Evolutionary conservation across 2,113 vertebrate species (phyloP).

Genomic region (Centropus unirufus): DNA sequence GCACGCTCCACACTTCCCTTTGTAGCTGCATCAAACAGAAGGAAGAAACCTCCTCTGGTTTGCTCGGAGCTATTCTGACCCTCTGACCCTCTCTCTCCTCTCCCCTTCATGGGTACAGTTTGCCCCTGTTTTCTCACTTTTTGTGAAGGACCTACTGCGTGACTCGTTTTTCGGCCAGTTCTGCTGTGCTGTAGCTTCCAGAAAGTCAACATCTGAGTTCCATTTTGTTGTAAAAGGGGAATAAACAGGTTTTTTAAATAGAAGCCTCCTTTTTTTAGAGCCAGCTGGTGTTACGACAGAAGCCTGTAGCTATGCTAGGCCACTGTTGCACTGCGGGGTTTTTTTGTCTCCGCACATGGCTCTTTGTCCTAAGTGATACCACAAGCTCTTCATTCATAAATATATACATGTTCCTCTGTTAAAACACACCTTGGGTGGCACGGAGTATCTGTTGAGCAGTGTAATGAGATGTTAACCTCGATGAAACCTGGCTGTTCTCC

Average conservation of each 20-base stretch:
- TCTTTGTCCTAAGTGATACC: background rate
- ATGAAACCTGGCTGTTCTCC: background rate
- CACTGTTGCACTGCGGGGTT: accelerated
- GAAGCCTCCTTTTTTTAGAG: background rate
- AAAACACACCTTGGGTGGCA: background rate
- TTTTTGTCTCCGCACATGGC: background rate
- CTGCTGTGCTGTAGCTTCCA: background rate
- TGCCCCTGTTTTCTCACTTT: background rate
- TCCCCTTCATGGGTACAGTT: accelerated
- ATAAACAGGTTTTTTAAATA: background rate
- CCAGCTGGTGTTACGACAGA: background rate
- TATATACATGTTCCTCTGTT: background rate
- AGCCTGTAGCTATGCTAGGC: background rate
- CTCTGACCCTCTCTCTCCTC: too few species aligned
- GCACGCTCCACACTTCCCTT: background rate
- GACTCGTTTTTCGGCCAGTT: background rate
- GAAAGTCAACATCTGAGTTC: background rate
- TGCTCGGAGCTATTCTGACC: background rate
- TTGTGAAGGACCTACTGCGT: background rate
- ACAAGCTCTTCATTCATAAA: background rate
- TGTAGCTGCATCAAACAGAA: background rate
- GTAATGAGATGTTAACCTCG: background rate
- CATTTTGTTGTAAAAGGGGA: background rate
- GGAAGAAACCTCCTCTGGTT: background rate
- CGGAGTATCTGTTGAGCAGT: background rate